A percentile compares a stretch with the other conserved stretches of the same genome.
phyloP scores from a whole-genome alignment of 2,113 vertebrate species.

The Antigone vipio region DNA sequence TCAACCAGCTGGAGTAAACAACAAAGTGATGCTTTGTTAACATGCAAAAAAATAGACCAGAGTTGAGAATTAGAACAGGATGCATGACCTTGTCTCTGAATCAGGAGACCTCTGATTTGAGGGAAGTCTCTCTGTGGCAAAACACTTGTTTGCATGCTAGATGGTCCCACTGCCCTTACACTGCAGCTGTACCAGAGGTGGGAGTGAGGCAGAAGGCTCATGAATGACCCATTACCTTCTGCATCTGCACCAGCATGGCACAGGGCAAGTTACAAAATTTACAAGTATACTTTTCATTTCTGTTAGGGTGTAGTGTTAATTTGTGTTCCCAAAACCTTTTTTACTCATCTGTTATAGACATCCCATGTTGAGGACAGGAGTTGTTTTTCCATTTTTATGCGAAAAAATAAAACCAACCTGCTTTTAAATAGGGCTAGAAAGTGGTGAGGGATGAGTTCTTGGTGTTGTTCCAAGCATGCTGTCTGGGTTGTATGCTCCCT shows the following conservation, averaged over 20 bases:
- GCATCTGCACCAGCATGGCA: not conserved
- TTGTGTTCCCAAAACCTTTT: not conserved
- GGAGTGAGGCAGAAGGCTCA: not conserved
- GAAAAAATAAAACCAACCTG: not conserved
- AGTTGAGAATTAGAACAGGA: not conserved
- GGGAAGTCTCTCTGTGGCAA: not conserved
- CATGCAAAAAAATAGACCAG: not conserved
- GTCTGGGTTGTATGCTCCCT: fast-evolving
- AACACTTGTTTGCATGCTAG: not conserved
- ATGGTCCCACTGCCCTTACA: not conserved
- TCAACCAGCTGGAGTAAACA: not conserved
- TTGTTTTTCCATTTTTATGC: not conserved
- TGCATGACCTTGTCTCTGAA: not conserved
- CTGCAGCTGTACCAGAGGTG: not conserved
- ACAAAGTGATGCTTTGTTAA: not conserved
- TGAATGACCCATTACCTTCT: not conserved
- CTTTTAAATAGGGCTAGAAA: not conserved
- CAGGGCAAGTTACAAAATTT: not conserved
- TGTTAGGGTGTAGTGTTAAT: not conserved
- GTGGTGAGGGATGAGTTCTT: not conserved
- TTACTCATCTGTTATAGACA: not conserved
- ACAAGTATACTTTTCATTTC: not conserved
- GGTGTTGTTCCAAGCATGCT: not conserved
- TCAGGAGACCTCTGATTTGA: not conserved
- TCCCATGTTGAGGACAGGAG: not conserved